Evolutionary conservation across 2,888 invertebrate species (phyloP), one percentile per base, ranked within the genome.

Genomic region (Torymus auratus): DNA sequence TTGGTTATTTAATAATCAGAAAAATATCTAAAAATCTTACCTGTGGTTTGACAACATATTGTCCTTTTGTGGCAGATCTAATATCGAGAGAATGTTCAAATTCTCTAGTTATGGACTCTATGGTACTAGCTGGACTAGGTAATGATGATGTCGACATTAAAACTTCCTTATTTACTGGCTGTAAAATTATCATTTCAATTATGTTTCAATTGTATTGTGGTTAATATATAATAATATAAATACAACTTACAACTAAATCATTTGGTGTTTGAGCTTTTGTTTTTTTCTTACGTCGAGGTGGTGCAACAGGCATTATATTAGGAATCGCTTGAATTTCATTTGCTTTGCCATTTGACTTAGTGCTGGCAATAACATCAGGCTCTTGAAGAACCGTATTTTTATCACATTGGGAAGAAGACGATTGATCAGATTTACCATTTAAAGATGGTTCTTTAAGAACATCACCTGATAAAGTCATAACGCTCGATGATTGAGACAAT

Each of bases 311-410:
- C 55, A 90, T 89, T 84, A 87, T 86, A 64, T 85, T 84, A 55
- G 85, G 87, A 72, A 87, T 87, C 82, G 89, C 90, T 84, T 86
- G 85, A 61, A 79, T 80, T 72, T 90, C 90, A 20, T 84, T 82
- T 28, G 84, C 78, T 82, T 91, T 91, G 52, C 89, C 87, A 78
- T 89, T 89, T 84, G 86, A 88, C 82, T 97, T 98, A 83, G 97
- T 96, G 92, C 97, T 98, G 80, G 97, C 96, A 86, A 98, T 97
- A 87, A 98, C 96, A 92, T 98, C 98, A 2, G 98, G 98, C 91
- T 97, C 97, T 88, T 94, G 94, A 89, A 94, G 92, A 65, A 88
- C 85, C 65, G 88, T 86, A 83, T 83, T 88, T 83, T 88, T 87
- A 75, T 88, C 87, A 83, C 83, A 85, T 82, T 87, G 86, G 15